Conservation (phyloP, 1,140 invertebrate species). For the Elysia chlorotica region DNA sequence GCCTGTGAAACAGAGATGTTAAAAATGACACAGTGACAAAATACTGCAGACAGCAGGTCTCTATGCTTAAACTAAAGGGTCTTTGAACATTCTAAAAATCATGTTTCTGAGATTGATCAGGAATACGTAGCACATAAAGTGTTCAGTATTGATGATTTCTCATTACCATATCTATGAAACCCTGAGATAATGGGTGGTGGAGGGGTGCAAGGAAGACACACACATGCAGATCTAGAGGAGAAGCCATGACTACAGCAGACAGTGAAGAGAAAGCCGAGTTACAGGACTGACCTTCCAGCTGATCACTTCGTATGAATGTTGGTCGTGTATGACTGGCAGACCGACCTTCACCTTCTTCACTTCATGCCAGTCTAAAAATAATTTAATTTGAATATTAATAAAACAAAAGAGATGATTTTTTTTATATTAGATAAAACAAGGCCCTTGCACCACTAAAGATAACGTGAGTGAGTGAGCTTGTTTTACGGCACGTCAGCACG, state of each 20-base stretch:
- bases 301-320: slow-evolving; percentile 54
- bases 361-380: slow-evolving; percentile 45
- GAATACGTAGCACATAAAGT: background rate
- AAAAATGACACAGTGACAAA: background rate
- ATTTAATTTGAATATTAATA: too few species aligned
- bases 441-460: too few species aligned
- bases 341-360: slow-evolving; percentile 55
- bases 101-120: background rate
- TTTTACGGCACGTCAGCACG: too few species aligned
- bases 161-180: background rate
- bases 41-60: background rate
- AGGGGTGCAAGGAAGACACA: too few species aligned
- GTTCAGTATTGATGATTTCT: background rate
- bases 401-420: too few species aligned
- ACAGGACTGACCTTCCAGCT: slow-evolving; percentile 57
- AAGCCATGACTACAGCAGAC: too few species aligned
- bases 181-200: too few species aligned
- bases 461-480: too few species aligned
- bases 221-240: too few species aligned
- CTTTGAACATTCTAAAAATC: background rate
- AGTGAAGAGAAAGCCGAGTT: too few species aligned
- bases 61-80: background rate
- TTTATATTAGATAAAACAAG: too few species aligned
- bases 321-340: slow-evolving; percentile 52
- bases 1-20: background rate